phyloP scores from a whole-genome alignment of 2,888 invertebrate species.

The Arge pagana region DNA sequence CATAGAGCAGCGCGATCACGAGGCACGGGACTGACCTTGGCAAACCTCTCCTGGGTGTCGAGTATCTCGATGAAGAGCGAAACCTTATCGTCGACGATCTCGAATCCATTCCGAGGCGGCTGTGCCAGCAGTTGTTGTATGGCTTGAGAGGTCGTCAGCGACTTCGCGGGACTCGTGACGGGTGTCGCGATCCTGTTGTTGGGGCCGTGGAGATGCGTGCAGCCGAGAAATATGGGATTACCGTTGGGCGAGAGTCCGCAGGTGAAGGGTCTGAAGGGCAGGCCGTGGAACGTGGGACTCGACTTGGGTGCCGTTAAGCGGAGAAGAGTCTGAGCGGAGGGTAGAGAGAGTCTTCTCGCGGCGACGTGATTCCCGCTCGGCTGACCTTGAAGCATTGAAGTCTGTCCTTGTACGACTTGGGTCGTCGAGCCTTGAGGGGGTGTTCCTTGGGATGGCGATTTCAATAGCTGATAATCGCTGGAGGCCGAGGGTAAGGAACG shows the following conservation, averaged over 20 bases:
- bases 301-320: constrained; percentile 62
- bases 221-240: constrained; percentile 58
- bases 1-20: background rate
- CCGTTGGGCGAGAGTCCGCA: constrained; percentile 58
- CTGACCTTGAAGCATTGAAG: constrained; percentile 50
- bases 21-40: constrained; percentile 66
- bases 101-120: constrained; percentile 75
- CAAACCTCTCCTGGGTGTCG: constrained; percentile 80
- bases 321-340: constrained; percentile 60
- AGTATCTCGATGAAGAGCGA: constrained; percentile 80
- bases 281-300: constrained; percentile 68
- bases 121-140: constrained; percentile 68
- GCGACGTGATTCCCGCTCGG: constrained; percentile 62
- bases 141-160: constrained; percentile 67
- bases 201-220: constrained; percentile 58
- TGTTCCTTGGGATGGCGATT: constrained; percentile 56
- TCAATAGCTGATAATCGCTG: constrained; percentile 67
- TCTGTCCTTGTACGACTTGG: constrained; percentile 34
- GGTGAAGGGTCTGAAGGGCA: constrained; percentile 59
- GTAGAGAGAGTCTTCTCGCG: constrained; percentile 63
- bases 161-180: constrained; percentile 50
- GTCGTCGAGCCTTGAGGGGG: constrained; percentile 32
- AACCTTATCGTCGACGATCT: constrained; percentile 77
- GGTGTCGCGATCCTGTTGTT: constrained; percentile 46
- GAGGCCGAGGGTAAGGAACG: constrained; percentile 65